A percentile compares a stretch with the other conserved stretches of the same genome.
These are phyloP conservation scores for Caenorhabditis uteleia DNA, from an alignment of 2,888 invertebrate species.

Conservation along the genomic window DNA sequence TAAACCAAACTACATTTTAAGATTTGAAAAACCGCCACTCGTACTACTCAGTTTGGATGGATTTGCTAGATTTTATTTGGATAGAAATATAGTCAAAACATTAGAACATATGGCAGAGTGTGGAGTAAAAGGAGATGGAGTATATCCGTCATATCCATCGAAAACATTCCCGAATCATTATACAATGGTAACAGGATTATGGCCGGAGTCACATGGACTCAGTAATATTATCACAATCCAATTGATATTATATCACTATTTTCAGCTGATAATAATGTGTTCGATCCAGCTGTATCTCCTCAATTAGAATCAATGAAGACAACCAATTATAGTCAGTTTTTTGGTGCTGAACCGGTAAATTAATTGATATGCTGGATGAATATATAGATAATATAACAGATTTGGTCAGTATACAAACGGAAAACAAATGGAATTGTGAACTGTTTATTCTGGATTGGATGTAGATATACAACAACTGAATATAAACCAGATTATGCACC, in stretches of 20 bases:
- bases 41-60: slow-evolving; percentile 57
- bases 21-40: slow-evolving; percentile 35
- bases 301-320: slow-evolving; percentile 56
- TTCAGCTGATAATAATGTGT: slow-evolving; percentile 57
- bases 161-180: slow-evolving; percentile 70
- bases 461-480: slow-evolving; percentile 49
- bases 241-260: not conserved
- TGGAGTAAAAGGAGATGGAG: slow-evolving; percentile 59
- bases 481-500: slow-evolving; percentile 53
- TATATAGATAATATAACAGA: slow-evolving; percentile 36
- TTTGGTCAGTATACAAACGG: slow-evolving; percentile 59
- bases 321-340: slow-evolving; percentile 49
- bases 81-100: slow-evolving; percentile 52
- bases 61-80: slow-evolving; percentile 57
- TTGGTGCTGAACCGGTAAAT: slow-evolving; percentile 62
- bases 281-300: slow-evolving; percentile 49
- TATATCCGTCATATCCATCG: slow-evolving; percentile 66
- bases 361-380: not conserved
- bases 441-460: slow-evolving; percentile 65
- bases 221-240: slow-evolving; percentile 4
- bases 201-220: slow-evolving; percentile 64
- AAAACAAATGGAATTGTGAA: slow-evolving; percentile 50
- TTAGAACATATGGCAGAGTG: slow-evolving; percentile 57
- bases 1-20: not conserved
- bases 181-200: slow-evolving; percentile 66